Evolutionary conservation across 2,797 vertebrate species (phyloP), one percentile per base, ranked within the genome.

Genomic region (Hirundo rustica): DNA sequence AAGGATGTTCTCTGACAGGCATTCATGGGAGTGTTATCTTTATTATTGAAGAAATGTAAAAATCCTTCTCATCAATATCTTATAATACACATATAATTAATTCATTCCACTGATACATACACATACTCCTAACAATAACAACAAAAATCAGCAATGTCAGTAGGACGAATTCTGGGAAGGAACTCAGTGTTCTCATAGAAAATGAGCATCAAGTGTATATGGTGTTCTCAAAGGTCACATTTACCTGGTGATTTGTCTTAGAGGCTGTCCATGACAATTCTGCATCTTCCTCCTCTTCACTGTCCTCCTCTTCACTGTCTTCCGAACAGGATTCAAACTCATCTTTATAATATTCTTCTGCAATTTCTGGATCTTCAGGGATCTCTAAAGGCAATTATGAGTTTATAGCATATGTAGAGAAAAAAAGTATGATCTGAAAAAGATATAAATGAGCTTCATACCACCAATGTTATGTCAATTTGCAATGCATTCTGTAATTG

Each of bases 301-400:
- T 95, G 48, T 96, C 95, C 96, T 98, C 98, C 58, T 82, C 93
- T 11, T 81, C 87, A 38, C 95, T 95, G 48, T 96, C 95, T 96
- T 98, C 98, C 57, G 98, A 98, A 92, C 96, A 99, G 72, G 98
- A 99, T 71, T 99, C 98, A 94, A 99, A 99, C 5, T 95, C 97
- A 70, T 99, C 98, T 54, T 98, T 96, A 42, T 98, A 98, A 96
- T 98, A 98, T 81, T 97, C 97, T 86, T 99, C 98, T 73, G 98
- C 98, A 57, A 96, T 72, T 50, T 95, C 96, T 25, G 98, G 98
- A 74, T 99, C 98, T 97, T 98, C 98, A 6, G 98, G 98, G 88
- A 99, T 99, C 55, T 97, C 98, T 99, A 84, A 65, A 81, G 45
- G 65, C 26, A 88, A 73, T 82, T 57, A 76, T 8, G 27, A 81